Evolutionary conservation across 1,140 invertebrate species (phyloP).

Genomic region (Planococcus citri): DNA sequence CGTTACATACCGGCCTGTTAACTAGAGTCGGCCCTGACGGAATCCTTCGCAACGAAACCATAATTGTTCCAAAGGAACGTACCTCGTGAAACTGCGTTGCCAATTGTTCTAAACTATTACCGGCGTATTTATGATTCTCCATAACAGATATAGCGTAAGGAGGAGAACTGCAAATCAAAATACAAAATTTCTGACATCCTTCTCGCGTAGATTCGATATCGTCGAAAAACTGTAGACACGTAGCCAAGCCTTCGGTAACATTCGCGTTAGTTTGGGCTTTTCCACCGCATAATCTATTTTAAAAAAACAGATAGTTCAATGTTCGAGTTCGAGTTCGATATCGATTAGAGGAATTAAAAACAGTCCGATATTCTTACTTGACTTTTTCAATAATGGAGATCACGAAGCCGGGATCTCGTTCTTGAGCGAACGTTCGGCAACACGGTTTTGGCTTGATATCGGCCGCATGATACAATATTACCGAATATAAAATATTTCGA

Average conservation of each 20-base stretch:
- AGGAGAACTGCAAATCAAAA: constrained; percentile 84
- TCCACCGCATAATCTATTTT: constrained; percentile 67
- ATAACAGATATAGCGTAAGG: constrained; percentile 74
- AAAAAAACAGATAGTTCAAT: not conserved
- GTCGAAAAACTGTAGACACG: constrained; percentile 74
- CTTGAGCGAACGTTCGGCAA: constrained; percentile 61
- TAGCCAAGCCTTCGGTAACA: constrained; percentile 78
- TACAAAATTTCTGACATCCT: constrained; percentile 58
- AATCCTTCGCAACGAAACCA: too few species aligned
- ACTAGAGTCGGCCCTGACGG: too few species aligned
- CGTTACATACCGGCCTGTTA: too few species aligned
- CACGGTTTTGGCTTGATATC: constrained; percentile 62
- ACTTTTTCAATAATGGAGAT: constrained; percentile 60
- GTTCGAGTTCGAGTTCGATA: not conserved
- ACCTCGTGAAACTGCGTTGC: constrained; percentile 58
- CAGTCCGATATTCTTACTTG: constrained; percentile 54
- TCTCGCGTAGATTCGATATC: constrained; percentile 62
- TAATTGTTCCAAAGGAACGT: constrained; percentile 25
- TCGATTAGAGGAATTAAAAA: not conserved
- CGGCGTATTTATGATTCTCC: constrained; percentile 59
- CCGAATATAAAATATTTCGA: constrained; percentile 58
- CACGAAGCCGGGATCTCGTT: constrained; percentile 64
- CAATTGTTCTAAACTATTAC: constrained; percentile 60
- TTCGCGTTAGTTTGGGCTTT: constrained; percentile 77
- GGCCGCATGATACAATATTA: constrained; percentile 75